phyloP scores from a whole-genome alignment of 1,140 invertebrate genomes.

The Drosophila nebulosa region DNA sequence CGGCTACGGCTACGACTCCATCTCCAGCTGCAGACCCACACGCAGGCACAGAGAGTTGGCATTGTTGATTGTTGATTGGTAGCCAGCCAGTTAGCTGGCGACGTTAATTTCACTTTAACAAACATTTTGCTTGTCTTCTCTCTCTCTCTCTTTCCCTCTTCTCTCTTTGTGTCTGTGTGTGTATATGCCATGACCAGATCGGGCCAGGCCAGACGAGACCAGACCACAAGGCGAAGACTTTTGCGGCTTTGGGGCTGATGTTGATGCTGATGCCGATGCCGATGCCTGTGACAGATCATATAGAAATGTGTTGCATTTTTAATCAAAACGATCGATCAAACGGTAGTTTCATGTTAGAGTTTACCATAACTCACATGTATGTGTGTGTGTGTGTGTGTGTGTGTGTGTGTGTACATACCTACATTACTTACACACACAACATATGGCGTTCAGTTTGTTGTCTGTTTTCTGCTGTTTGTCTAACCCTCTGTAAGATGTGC shows the following conservation, averaged over 20 bases:
- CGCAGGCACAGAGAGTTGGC: conserved; percentile 43
- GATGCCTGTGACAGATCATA: conserved; percentile 78
- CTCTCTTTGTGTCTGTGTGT: too few relatives aligned
- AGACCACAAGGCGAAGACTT: conserved; percentile 47
- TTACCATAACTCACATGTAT: conserved; percentile 26
- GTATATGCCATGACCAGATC: neutral
- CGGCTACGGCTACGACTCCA: neutral
- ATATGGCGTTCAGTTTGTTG: conserved; percentile 15
- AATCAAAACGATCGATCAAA: conserved; percentile 81
- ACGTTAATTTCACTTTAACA: conserved; percentile 80
- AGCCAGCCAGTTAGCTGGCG: conserved; percentile 65
- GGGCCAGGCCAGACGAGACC: neutral
- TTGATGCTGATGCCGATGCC: conserved; percentile 17
- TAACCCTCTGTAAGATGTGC: conserved; percentile 32
- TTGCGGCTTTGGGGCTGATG: conserved; percentile 49
- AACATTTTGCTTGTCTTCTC: conserved; percentile 73
- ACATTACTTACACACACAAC: conserved; percentile 10
- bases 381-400: conserved; percentile 16
- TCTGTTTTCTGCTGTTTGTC: conserved; percentile 25
- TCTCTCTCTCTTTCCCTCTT: conserved; percentile 4
- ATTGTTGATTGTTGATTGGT: conserved; percentile 77
- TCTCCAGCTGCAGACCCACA: neutral
- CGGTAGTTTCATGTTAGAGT: conserved; percentile 73
- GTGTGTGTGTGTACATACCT: conserved; percentile 14
- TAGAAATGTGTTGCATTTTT: conserved; percentile 80